Conservation (phyloP, 2,113 vertebrate genomes). For the Lepus timidus region DNA sequence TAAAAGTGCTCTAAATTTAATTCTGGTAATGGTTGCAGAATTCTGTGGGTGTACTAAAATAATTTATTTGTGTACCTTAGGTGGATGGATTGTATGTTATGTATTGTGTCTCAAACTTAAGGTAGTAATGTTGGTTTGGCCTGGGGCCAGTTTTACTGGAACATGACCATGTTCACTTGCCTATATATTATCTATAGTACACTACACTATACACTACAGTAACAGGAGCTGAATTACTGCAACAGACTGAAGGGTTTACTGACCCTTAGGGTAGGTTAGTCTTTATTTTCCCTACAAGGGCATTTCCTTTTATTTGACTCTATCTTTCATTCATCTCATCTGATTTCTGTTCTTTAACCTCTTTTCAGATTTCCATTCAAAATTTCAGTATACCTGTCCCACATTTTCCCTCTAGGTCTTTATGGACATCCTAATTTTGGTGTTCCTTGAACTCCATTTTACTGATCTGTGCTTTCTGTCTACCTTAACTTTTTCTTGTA, state of each 20-base stretch:
- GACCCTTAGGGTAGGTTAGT: not conserved
- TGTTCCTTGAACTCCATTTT: not conserved
- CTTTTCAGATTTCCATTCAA: conserved; percentile 35
- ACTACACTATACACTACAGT: too few relatives aligned
- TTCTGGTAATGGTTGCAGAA: not conserved
- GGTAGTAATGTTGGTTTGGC: not conserved
- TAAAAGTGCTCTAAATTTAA: not conserved
- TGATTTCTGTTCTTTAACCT: not conserved
- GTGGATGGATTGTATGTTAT: not conserved
- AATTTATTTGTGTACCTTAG: not conserved
- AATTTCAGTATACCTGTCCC: not conserved
- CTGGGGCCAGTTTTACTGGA: not conserved
- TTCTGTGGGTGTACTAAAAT: not conserved
- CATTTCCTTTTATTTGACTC: not conserved
- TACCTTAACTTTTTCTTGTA: not conserved
- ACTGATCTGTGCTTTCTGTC: not conserved
- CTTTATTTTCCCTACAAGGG: not conserved
- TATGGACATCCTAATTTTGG: not conserved
- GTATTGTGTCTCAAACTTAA: not conserved
- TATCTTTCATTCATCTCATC: not conserved
- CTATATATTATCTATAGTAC: not conserved
- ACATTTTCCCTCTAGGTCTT: not conserved
- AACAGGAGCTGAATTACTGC: not conserved
- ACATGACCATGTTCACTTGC: not conserved
- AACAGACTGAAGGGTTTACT: not conserved